phyloP scores from a whole-genome alignment of 2,888 invertebrate genomes.

The Rhamnusium bicolor region DNA sequence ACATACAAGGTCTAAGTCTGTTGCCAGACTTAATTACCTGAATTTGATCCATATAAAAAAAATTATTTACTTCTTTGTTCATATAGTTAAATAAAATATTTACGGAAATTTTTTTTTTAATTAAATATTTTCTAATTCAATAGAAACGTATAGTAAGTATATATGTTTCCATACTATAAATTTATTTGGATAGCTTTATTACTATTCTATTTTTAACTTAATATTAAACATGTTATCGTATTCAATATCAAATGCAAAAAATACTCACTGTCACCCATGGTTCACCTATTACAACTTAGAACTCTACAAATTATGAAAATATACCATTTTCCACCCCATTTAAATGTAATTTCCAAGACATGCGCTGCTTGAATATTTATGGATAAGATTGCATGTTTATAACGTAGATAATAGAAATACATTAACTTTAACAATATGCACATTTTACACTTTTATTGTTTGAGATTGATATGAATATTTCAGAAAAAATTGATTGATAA shows the following conservation, averaged over 20 bases:
- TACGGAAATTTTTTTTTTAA: too few species aligned
- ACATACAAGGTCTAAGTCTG: too few species aligned
- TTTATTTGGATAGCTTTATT: too few species aligned
- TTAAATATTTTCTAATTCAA: too few species aligned
- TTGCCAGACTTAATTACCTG: too few species aligned
- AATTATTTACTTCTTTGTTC: too few species aligned
- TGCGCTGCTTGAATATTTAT: constrained; percentile 12
- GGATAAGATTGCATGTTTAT: background rate
- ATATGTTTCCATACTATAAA: too few species aligned
- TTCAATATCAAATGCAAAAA: background rate
- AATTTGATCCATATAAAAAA: too few species aligned
- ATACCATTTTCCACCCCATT: background rate
- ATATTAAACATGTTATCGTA: background rate
- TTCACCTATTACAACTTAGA: background rate
- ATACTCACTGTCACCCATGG: background rate
- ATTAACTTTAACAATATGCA: background rate
- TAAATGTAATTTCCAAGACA: background rate
- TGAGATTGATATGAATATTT: constrained; percentile 15
- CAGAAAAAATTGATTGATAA: constrained; percentile 7
- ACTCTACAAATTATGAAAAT: background rate
- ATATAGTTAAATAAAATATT: too few species aligned
- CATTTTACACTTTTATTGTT: background rate
- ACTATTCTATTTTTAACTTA: too few species aligned
- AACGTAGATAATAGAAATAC: background rate
- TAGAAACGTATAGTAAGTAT: too few species aligned